These are phyloP conservation scores for Pogoniulus pusillus DNA, from an alignment of 2,797 vertebrate species.

Conservation along the genomic window DNA sequence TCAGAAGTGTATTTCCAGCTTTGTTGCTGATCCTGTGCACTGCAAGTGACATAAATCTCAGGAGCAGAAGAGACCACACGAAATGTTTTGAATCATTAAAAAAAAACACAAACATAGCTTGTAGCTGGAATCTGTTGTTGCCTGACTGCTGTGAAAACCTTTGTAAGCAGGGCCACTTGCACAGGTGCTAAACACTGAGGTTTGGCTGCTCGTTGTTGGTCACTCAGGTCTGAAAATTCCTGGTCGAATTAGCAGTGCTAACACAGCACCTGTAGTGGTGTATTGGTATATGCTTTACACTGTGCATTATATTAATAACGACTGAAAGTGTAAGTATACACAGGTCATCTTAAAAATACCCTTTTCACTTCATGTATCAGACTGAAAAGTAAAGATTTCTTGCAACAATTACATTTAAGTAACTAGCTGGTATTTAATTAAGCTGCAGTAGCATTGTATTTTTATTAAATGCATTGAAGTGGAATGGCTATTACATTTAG, in stretches of 20 bases:
- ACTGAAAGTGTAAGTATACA: not conserved
- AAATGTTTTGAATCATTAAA: not conserved
- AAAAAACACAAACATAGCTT: not conserved
- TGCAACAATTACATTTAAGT: slow-evolving; percentile 11
- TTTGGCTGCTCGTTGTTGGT: not conserved
- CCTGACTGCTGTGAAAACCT: not conserved
- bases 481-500: slow-evolving; percentile 25
- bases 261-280: not conserved
- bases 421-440: slow-evolving; percentile 31
- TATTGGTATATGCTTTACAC: not conserved
- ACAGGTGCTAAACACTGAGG: not conserved
- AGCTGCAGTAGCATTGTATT: not conserved
- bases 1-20: not conserved
- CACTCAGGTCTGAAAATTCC: not conserved
- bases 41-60: not conserved
- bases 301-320: not conserved
- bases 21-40: not conserved
- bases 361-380: not conserved
- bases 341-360: not conserved
- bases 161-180: not conserved
- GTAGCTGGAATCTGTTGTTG: not conserved
- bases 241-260: not conserved
- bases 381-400: slow-evolving; percentile 17
- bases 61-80: not conserved
- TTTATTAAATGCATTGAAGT: not conserved